phyloP scores from a whole-genome alignment of 2,888 invertebrate genomes.

The Melangyna quadrimaculata region DNA sequence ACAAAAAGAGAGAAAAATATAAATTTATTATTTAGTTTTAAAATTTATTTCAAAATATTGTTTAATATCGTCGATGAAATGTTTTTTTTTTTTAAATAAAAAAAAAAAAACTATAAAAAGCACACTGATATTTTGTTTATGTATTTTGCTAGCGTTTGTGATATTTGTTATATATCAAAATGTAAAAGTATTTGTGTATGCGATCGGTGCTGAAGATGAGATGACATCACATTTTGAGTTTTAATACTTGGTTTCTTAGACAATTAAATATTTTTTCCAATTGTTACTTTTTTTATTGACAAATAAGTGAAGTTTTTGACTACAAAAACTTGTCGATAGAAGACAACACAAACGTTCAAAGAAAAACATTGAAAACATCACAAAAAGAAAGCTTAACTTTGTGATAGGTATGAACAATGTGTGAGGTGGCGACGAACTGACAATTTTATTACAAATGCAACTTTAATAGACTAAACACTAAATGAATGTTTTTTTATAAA shows the following conservation, averaged over 20 bases:
- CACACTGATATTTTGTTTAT: conserved; percentile 45
- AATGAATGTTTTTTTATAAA: not conserved
- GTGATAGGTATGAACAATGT: not conserved
- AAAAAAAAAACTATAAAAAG: conserved; percentile 56
- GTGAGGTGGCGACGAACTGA: too few species aligned
- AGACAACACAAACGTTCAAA: not conserved
- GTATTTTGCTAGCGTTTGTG: conserved; percentile 59
- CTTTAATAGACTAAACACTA: not conserved
- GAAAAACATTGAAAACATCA: not conserved
- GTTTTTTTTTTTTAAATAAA: conserved; percentile 9
- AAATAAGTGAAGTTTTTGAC: not conserved
- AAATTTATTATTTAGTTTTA: conserved; percentile 41
- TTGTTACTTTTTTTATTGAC: not conserved
- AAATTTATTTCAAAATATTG: conserved; percentile 6
- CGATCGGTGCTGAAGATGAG: conserved; percentile 60
- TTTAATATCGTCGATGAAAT: conserved; percentile 60
- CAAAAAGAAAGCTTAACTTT: not conserved
- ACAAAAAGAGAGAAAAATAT: conserved; percentile 67
- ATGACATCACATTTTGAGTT: conserved; percentile 49
- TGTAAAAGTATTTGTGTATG: conserved; percentile 39
- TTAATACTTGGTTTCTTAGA: conserved; percentile 10
- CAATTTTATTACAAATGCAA: not conserved
- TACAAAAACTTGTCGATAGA: not conserved
- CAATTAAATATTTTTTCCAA: not conserved
- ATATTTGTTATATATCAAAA: conserved; percentile 19